A percentile compares a stretch with the other conserved stretches of the same genome.
phyloP scores from a whole-genome alignment of 2,113 vertebrate genomes.

The Sclerurus mexicanus region DNA sequence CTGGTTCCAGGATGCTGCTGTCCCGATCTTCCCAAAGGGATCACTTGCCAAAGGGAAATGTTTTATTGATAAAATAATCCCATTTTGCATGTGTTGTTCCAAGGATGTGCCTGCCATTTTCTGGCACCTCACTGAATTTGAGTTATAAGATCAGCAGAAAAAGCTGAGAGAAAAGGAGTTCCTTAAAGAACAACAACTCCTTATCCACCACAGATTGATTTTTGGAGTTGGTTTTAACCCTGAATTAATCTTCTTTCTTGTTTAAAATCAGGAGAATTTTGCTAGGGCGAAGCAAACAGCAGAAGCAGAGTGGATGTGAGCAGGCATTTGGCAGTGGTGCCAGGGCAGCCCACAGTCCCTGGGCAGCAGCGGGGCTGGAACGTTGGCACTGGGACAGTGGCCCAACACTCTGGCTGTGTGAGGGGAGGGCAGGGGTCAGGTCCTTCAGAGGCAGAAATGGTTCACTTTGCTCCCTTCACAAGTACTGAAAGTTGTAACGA shows the following conservation, averaged over 20 bases:
- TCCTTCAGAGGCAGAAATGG: not conserved
- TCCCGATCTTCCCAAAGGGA: not conserved
- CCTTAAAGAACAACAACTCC: not conserved
- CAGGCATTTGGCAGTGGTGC: not conserved
- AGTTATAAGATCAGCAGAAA: not conserved
- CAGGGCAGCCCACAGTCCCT: not conserved
- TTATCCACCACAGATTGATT: rapidly evolving
- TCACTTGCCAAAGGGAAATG: not conserved
- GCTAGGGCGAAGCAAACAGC: not conserved
- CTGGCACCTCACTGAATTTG: not conserved
- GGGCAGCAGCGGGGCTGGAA: not conserved
- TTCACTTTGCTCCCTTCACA: not conserved
- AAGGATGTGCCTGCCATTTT: not conserved
- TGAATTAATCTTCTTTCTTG: not conserved
- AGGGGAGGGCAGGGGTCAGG: not conserved
- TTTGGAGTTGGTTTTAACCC: not conserved
- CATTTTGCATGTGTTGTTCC: not conserved
- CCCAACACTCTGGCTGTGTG: not conserved
- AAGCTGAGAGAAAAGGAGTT: not conserved
- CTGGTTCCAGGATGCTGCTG: not conserved
- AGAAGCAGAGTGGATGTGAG: not conserved
- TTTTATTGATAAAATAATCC: not conserved
- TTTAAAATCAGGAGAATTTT: not conserved
- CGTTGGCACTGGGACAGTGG: not conserved
- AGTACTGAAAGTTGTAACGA: not conserved